Evolutionary conservation across 2,113 vertebrate genomes (phyloP).

Genomic region (Crypturellus undulatus): DNA sequence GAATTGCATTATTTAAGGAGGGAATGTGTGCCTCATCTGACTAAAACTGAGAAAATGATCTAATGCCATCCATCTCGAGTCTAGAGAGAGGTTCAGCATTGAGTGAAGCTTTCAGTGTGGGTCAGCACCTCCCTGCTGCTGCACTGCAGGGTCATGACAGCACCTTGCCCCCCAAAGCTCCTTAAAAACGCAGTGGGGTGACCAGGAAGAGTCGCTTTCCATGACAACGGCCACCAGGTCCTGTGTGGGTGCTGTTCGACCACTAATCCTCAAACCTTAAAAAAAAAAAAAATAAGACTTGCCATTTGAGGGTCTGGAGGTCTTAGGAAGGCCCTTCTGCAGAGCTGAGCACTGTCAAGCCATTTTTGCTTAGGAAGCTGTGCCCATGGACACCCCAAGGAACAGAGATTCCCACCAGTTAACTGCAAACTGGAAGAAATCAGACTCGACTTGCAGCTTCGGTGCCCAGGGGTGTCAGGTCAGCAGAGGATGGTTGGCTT

Average conservation of each 20-base stretch:
- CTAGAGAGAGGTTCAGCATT: not conserved
- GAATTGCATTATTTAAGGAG: not conserved
- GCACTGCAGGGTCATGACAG: not conserved
- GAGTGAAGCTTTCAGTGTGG: not conserved
- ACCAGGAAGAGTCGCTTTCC: not conserved
- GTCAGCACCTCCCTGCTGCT: not conserved
- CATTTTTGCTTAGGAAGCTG: not conserved
- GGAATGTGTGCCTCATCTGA: not conserved
- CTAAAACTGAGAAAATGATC: not conserved
- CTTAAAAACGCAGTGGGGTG: fast-evolving
- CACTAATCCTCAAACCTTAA: not conserved
- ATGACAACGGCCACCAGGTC: not conserved
- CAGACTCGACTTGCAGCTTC: not conserved
- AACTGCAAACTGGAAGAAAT: not conserved
- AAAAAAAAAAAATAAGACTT: not conserved
- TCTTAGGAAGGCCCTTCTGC: not conserved
- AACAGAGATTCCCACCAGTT: not conserved
- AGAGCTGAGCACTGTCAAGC: not conserved
- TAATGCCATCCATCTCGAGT: not conserved
- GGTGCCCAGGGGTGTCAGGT: not conserved
- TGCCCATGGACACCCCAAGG: not conserved
- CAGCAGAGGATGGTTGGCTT: not conserved
- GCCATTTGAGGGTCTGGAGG: not conserved
- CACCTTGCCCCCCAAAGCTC: not conserved
- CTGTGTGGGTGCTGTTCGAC: not conserved